Evolutionary conservation across 1,140 invertebrate genomes (phyloP).

Genomic region (Orius laevigatus): DNA sequence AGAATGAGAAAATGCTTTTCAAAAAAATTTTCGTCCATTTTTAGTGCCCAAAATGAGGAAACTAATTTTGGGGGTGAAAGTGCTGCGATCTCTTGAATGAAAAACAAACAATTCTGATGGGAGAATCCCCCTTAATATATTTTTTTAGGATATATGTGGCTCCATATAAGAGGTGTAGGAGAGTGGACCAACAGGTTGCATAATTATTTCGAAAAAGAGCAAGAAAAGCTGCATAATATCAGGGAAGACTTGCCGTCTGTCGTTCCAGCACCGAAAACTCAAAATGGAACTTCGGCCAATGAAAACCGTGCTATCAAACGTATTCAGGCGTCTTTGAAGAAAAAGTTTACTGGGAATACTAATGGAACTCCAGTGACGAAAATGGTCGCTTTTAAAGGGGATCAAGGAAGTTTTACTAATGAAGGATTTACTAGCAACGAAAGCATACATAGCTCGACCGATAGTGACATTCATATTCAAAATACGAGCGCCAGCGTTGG

Average conservation of each 20-base stretch:
- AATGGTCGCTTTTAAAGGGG: constrained; percentile 26
- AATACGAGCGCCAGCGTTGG: constrained; percentile 16
- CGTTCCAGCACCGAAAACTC: constrained; percentile 15
- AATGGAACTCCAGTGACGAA: constrained; percentile 16
- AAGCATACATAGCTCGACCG: constrained; percentile 20
- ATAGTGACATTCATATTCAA: constrained; percentile 18
- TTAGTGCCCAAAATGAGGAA: too few species aligned
- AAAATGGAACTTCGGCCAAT: constrained; percentile 17
- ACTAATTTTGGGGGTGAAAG: too few species aligned
- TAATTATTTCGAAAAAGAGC: constrained; percentile 70
- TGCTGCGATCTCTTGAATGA: too few species aligned
- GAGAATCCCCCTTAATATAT: neutral
- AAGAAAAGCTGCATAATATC: constrained; percentile 48
- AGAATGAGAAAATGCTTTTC: neutral
- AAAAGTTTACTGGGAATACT: constrained; percentile 31
- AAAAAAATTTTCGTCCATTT: neutral
- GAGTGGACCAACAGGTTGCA: constrained; percentile 88
- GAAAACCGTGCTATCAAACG: constrained; percentile 29
- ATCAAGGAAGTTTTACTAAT: constrained; percentile 33
- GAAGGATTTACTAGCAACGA: constrained; percentile 33
- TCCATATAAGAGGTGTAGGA: constrained; percentile 84
- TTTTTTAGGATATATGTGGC: constrained; percentile 66
- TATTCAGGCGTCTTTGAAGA: constrained; percentile 32
- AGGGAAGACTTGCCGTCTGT: constrained; percentile 30
- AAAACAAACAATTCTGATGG: too few species aligned